Evolutionary conservation across 1,140 invertebrate genomes (phyloP), one percentile per base, ranked within the genome.

Genomic region (Euura saliciscinereae): DNA sequence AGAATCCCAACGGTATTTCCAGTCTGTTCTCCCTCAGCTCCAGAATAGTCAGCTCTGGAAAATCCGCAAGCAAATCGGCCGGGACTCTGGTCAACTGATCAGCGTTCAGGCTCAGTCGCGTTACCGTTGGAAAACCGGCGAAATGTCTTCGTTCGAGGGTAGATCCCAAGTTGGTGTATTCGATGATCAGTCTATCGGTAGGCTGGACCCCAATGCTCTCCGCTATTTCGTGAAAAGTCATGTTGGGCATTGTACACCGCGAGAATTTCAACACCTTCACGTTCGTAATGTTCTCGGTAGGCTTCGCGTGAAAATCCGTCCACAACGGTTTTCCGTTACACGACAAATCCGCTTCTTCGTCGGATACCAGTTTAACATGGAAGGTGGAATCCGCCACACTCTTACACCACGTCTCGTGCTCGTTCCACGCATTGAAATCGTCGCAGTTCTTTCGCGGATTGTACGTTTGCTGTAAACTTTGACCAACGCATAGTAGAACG

Each of bases 11-110:
- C 2, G 90, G 90, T 45, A 92, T 79, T 71, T 78, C 83, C 1
- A 91, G 86, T 59, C 89, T 86, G 77, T 93, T 93, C 1, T 89
- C 87, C 64, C 88, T 82, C 65, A 94, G 84, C 73, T 91, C 89
- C 43, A 94, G 82, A 82, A 87, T 88, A 8, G 82, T 89, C 1
- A 93, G 77, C 65, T 91, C 89, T 4, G 85, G 85, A 71, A 92
- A 79, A 73, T 90, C 89, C 42, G 78, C 75, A 42, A 94, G 89
- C 2, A 93, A 73, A 78, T 93, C 89, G 64, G 88, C 85, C 0
- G 90, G 88, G 44, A 93, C 78, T 69, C 89, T 83, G 0, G 87
- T 85, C 2, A 91, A 77, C 2, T 84, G 82, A 73, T 90, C 90
- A 6, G 82, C 84, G 2, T 86, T 84, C 43, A 92, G 72, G 7